Evolutionary conservation across 2,113 vertebrate genomes (phyloP).

Genomic region (Azemiops feae): DNA sequence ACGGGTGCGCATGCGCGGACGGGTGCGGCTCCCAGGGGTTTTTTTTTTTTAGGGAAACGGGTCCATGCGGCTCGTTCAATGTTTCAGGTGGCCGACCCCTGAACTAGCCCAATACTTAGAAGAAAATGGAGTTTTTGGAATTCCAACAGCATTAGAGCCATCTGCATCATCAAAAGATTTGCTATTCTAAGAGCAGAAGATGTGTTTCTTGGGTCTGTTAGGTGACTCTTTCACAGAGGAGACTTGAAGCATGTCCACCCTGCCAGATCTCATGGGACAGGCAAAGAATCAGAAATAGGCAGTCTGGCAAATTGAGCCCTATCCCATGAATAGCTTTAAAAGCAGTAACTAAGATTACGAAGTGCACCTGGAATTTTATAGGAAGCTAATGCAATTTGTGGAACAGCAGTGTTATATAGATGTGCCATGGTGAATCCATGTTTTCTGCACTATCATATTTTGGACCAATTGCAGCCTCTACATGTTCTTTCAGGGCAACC

Average conservation of each 20-base stretch:
- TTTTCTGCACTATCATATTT: neutral
- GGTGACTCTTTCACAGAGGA: neutral
- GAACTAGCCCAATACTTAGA: neutral
- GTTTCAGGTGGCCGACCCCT: too few species aligned
- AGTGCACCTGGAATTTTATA: neutral
- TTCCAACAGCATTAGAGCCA: too few species aligned
- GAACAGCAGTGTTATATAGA: neutral
- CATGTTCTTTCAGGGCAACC: neutral
- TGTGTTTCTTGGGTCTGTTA: neutral
- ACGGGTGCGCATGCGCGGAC: too few species aligned
- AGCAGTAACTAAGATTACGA: neutral
- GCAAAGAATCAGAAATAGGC: neutral
- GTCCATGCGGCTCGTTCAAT: too few species aligned
- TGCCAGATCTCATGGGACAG: neutral
- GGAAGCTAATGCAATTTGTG: neutral
- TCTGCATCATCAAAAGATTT: neutral
- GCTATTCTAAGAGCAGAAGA: neutral
- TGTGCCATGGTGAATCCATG: neutral
- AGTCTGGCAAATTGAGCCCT: neutral
- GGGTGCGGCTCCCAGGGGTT: too few species aligned
- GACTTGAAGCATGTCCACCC: neutral
- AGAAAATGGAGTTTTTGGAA: neutral
- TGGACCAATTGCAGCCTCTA: neutral
- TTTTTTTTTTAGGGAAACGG: too few species aligned
- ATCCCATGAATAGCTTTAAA: neutral